Conservation (phyloP, 2,113 vertebrate species). For the Clupea harengus region DNA sequence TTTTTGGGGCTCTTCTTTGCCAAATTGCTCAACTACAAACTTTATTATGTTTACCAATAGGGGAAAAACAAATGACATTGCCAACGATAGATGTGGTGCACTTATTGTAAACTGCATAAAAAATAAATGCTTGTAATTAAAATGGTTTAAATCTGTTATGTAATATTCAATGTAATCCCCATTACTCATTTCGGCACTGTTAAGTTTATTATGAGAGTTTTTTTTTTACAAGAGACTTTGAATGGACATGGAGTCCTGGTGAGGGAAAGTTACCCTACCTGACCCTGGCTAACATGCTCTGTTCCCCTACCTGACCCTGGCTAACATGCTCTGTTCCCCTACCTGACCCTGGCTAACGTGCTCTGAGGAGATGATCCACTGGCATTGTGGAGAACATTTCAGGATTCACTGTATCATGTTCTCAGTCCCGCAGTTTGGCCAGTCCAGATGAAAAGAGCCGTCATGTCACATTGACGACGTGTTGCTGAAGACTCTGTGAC, state of each 20-base stretch:
- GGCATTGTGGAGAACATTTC: no score
- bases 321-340: neutral
- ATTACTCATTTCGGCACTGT: neutral
- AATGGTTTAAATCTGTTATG: neutral
- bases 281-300: neutral
- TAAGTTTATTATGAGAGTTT: neutral
- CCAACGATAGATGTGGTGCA: conserved; percentile 5
- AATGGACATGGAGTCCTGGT: neutral
- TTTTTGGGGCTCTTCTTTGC: neutral
- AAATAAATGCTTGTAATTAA: neutral
- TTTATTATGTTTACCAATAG: conserved; percentile 16
- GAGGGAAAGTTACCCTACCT: neutral
- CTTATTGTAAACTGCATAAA: neutral
- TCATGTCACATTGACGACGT: neutral
- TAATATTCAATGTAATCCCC: neutral
- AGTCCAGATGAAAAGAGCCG: neutral
- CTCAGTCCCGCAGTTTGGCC: neutral
- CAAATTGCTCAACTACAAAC: neutral
- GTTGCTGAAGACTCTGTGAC: neutral
- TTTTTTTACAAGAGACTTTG: neutral
- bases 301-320: neutral
- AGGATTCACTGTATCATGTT: neutral
- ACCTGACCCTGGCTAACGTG: neutral
- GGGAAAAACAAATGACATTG: neutral
- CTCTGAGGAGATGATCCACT: no score